Evolutionary conservation across 2,113 vertebrate species (phyloP), one percentile per base, ranked within the genome.

Genomic region (Gymnobelideus leadbeateri): DNA sequence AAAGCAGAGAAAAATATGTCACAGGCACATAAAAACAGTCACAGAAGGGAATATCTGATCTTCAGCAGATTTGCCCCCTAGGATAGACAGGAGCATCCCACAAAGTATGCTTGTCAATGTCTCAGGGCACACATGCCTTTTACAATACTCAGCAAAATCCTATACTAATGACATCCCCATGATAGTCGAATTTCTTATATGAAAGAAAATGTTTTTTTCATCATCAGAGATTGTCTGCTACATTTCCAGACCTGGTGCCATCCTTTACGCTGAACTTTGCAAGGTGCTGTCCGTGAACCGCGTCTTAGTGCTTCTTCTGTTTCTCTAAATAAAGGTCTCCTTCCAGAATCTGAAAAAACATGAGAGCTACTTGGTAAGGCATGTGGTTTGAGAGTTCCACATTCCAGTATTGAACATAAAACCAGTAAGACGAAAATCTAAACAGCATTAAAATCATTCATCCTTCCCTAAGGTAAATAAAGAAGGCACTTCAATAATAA

Each of bases 231-330:
- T 51, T 55, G 11, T 46, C 96, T 53, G 51, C n/a, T 92, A 43
- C 25, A 53, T 51, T n/a, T 84, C 89, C 96, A 51, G 97, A 99
- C 99, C 99, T 99, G 99, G 91, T 99, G 98, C 99, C 99, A 99
- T 98, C 98, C 98, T 97, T 98, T 99, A 96, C 99, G 99, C 61
- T 99, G 99, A 91, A 98, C 98, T 97, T 99, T 99, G 96, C 98
- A 97, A 43, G 99, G 99, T 91, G 99, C 99, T 7, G 99, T 99
- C 95, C 97, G 99, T 19, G 98, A 98, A 98, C 98, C 98, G 93
- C 94, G 93, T 51, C 97, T 98, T 92, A 54, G 93, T 95, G 96
- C 91, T 46, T 98, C 95, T 53, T 98, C 98, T 14, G 97, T 97
- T 89, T 98, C 96, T 97, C 97, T 97, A 95, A 96, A 77, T 16